Base-by-base conservation (phyloP, 53 echinoderm and acorn worm genomes). In the Hippasteria phrygiana region DNA sequence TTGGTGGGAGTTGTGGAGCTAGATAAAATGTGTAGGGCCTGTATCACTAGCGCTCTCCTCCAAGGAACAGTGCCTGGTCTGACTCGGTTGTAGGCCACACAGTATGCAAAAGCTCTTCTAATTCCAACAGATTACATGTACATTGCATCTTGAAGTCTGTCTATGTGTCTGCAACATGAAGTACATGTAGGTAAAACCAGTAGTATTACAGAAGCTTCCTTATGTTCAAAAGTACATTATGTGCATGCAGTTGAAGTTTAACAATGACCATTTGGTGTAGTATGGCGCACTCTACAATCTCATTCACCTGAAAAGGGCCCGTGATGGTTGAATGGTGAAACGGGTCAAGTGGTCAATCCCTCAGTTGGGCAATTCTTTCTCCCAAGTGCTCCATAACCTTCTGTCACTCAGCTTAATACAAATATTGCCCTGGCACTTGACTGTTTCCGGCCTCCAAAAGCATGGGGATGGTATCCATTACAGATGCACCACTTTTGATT, bases 321-420 rank as follows among this genome's bases (percentile, higher is more conserved):
- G n/a, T n/a, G n/a, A n/a, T n/a, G n/a, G 26, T 59, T 26, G 26
- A 51, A 59, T 20, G 26, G 7, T 24, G 59, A 59, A 59, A 26
- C 26, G 20, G 59, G 59, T 59, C 20, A 59, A 59, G 59, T 59
- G 59, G 59, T 59, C n/a, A 59, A 59, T 8, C 59, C 59, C 59
- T 17, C 4, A 26, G n/a, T 7, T 59, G 20, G 59, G 26, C 26
- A 24, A 59, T 24, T 24, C 59, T 9, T 3, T 59, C 27, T 59
- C 16, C 3, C 3, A 54, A 59, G 59, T 20, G 59, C 17, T 54
- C 16, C 3, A 20, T 22, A 26, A 59, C 3, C 59, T 26, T 26
- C 8, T 59, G 16, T 7, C 59, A 59, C n/a, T n/a, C n/a, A n/a
- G n/a, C 18, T 54, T 20, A 16, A 17, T 54, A 16, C 18, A 20